Conservation (phyloP, 2,797 vertebrate species). For the Neosalanx taihuensis region DNA sequence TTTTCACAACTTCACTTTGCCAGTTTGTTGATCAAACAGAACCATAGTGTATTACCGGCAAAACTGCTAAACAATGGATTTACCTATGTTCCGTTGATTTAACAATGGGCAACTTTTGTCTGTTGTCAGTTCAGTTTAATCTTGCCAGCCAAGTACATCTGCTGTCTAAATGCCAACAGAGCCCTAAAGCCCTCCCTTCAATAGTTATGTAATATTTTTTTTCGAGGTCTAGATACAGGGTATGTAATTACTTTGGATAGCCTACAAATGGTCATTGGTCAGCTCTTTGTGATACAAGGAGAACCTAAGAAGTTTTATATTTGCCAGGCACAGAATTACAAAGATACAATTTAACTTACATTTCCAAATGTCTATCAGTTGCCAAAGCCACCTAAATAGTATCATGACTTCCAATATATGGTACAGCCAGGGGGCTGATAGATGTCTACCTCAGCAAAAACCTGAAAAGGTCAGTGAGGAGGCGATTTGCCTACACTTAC, state of each 20-base stretch:
- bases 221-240: slow-evolving; percentile 57
- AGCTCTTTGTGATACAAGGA: too few species aligned
- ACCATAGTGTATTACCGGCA: not conserved
- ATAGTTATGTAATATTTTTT: slow-evolving; percentile 68
- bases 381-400: too few species aligned
- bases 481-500: too few species aligned
- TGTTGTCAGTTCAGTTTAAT: slow-evolving; percentile 48
- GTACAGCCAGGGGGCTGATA: too few species aligned
- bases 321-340: too few species aligned
- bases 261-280: slow-evolving; percentile 64
- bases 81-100: slow-evolving; percentile 11
- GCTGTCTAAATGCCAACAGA: slow-evolving; percentile 27
- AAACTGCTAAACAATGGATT: not conserved
- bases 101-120: slow-evolving; percentile 39
- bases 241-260: slow-evolving; percentile 71
- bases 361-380: too few species aligned
- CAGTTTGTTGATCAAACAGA: slow-evolving; percentile 11
- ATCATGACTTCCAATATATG: too few species aligned
- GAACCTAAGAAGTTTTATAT: too few species aligned
- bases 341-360: too few species aligned
- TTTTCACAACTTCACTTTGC: not conserved
- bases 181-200: slow-evolving; percentile 52
- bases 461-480: too few species aligned
- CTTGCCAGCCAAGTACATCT: slow-evolving; percentile 46
- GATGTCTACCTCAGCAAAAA: too few species aligned